A percentile compares a stretch with the other conserved stretches of the same genome.
These are phyloP conservation scores for Istiophorus platypterus DNA, from an alignment of 2,113 vertebrate genomes.

Conservation along the genomic window DNA sequence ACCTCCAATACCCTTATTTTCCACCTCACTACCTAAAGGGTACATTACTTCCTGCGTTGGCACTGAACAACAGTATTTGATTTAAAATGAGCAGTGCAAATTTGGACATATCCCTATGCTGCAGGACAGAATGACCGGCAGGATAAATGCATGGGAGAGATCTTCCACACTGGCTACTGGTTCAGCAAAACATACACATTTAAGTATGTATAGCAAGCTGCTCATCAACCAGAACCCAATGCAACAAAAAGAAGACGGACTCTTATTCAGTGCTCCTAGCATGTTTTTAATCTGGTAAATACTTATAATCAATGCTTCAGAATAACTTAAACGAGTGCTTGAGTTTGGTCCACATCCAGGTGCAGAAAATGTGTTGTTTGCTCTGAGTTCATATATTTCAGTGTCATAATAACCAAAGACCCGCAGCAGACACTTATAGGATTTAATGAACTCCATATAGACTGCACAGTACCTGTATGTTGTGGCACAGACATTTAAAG, in stretches of 20 bases:
- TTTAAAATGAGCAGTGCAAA: neutral
- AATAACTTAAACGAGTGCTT: slow-evolving; percentile 22
- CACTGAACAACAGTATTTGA: neutral
- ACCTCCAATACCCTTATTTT: too few relatives aligned
- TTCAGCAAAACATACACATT: neutral
- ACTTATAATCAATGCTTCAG: slow-evolving; percentile 9
- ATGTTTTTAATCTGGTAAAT: slow-evolving; percentile 19
- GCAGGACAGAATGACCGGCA: too few relatives aligned
- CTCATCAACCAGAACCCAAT: neutral
- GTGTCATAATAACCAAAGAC: neutral
- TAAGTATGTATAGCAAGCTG: neutral
- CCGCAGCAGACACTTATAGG: neutral
- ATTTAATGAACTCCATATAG: slow-evolving; percentile 15
- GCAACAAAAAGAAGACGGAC: slow-evolving; percentile 9
- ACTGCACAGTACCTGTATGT: slow-evolving; percentile 9
- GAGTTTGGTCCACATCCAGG: neutral
- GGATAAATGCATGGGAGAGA: neutral
- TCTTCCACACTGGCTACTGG: neutral
- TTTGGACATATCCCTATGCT: neutral
- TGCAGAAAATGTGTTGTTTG: slow-evolving; percentile 12
- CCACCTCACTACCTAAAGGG: too few relatives aligned
- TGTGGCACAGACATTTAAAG: slow-evolving; percentile 8
- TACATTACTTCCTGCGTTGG: too few relatives aligned
- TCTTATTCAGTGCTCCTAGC: slow-evolving; percentile 11
- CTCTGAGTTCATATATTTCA: slow-evolving; percentile 10